Percentiles rank a stretch among this genome's conserved stretches.
phyloP scores from a whole-genome alignment of 2,797 vertebrate genomes.

The Aselliscus stoliczkanus region DNA sequence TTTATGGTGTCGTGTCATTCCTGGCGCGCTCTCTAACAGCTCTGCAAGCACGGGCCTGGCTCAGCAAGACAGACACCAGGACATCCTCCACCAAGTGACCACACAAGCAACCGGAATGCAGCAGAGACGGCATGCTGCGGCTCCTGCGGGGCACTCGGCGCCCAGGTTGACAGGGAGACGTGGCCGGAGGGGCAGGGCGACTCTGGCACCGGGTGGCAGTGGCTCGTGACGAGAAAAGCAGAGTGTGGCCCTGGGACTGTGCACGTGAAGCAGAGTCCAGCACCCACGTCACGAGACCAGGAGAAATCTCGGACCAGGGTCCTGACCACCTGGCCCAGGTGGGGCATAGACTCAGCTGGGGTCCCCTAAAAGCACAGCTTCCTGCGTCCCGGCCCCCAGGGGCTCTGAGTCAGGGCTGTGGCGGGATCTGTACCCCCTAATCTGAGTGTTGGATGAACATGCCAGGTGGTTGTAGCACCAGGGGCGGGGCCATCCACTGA shows the following conservation, averaged over 20 bases:
- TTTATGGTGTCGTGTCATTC: rapidly evolving
- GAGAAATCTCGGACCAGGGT: rapidly evolving
- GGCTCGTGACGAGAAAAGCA: not conserved
- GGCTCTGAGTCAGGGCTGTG: not conserved
- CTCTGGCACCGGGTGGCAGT: rapidly evolving
- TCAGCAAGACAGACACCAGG: too few species aligned
- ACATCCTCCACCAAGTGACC: not conserved
- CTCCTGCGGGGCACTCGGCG: rapidly evolving
- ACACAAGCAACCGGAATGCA: rapidly evolving
- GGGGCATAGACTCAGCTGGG: too few species aligned
- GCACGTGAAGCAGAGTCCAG: rapidly evolving
- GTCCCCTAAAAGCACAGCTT: not conserved
- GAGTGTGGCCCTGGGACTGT: rapidly evolving
- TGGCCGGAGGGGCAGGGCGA: not conserved
- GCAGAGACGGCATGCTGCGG: rapidly evolving
- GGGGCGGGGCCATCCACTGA: not conserved
- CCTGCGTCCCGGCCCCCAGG: not conserved
- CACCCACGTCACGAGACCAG: rapidly evolving
- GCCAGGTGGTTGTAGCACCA: too few species aligned
- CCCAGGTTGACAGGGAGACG: not conserved
- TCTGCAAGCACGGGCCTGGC: rapidly evolving
- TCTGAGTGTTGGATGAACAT: too few species aligned
- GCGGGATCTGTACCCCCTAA: not conserved
- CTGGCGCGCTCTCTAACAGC: not conserved
- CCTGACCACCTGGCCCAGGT: too few species aligned